Evolutionary conservation across 2,888 invertebrate genomes (phyloP).

Genomic region (Callyntrura sp.): DNA sequence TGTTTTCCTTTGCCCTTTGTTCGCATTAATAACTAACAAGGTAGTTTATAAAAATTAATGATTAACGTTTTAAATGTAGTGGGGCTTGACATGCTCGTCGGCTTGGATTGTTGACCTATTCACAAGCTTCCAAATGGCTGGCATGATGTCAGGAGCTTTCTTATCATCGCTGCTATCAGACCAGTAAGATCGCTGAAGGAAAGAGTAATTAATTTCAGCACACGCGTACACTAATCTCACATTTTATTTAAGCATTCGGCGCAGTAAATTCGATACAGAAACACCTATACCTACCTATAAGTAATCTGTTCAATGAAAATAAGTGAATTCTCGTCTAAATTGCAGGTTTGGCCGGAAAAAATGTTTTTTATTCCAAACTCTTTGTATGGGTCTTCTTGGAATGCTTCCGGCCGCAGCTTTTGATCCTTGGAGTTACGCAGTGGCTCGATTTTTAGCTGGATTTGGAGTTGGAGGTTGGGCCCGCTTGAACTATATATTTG

Average conservation of each 20-base stretch:
- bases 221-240: too few relatives aligned
- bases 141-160: constrained; percentile 80
- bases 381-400: constrained; percentile 74
- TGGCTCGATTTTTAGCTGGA: constrained; percentile 75
- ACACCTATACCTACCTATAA: too few relatives aligned
- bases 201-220: too few relatives aligned
- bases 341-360: constrained; percentile 77
- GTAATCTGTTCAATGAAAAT: too few relatives aligned
- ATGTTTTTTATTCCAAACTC: constrained; percentile 75
- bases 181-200: too few relatives aligned
- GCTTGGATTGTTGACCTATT: constrained; percentile 78
- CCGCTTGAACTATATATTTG: too few relatives aligned
- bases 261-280: too few relatives aligned
- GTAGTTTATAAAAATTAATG: not conserved
- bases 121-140: constrained; percentile 79
- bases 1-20: too few relatives aligned
- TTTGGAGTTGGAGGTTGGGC: constrained; percentile 80
- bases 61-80: constrained; percentile 53
- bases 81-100: constrained; percentile 75
- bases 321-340: too few relatives aligned
- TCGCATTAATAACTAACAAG: not conserved
- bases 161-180: constrained; percentile 78
- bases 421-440: constrained; percentile 76
- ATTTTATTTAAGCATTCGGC: too few relatives aligned
- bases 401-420: constrained; percentile 76